phyloP scores from a whole-genome alignment of 2,888 invertebrate species.

The Thumatha senex region DNA sequence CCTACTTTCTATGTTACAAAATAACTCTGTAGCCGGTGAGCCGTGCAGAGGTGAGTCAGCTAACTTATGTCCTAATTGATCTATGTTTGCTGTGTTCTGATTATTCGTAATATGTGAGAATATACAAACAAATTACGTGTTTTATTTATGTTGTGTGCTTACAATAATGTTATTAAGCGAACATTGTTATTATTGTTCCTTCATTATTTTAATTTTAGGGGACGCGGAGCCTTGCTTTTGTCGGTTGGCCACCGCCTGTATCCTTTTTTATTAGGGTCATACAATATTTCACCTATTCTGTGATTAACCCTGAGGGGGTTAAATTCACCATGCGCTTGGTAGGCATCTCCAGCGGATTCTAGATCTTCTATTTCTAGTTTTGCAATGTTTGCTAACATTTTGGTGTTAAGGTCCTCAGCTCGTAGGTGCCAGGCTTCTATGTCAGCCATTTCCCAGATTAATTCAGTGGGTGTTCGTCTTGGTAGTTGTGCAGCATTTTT shows the following conservation, averaged over 20 bases:
- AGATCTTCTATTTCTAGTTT: background rate
- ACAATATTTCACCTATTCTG: background rate
- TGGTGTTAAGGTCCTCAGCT: conserved; percentile 1
- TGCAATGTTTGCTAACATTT: background rate
- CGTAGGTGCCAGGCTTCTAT: conserved; percentile 2
- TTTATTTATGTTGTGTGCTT: background rate
- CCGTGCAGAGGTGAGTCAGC: too few relatives aligned
- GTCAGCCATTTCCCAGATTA: conserved; percentile 17
- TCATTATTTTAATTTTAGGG: background rate
- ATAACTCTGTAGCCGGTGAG: background rate
- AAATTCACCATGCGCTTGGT: background rate
- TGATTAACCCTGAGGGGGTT: too few relatives aligned
- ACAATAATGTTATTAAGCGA: background rate
- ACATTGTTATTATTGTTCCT: background rate
- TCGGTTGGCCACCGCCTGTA: background rate
- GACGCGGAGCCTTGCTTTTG: background rate
- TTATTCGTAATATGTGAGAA: too few relatives aligned
- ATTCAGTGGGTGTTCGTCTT: conserved; percentile 5
- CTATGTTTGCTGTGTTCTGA: too few relatives aligned
- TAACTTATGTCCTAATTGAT: too few relatives aligned
- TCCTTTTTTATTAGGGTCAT: background rate
- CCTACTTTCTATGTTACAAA: background rate
- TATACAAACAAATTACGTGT: background rate
- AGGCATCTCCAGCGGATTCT: background rate
- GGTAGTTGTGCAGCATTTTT: background rate